These are phyloP conservation scores for Ormyrus nitidulus DNA, from an alignment of 2,888 invertebrate genomes.

Conservation along the genomic window DNA sequence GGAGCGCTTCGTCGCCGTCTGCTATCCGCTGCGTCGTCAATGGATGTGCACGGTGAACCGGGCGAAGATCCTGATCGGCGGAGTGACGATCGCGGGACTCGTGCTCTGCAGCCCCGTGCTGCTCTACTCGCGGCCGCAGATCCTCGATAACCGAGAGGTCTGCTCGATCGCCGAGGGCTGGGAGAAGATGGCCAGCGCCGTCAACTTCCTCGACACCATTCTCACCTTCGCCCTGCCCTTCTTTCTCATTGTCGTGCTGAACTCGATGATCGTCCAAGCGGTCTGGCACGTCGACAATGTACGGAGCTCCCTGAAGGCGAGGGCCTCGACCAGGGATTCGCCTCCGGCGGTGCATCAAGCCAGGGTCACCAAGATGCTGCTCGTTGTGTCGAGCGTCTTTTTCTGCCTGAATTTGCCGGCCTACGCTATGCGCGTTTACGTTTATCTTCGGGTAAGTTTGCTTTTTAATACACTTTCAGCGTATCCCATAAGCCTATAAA, in stretches of 20 bases:
- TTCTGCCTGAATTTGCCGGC: constrained; percentile 87
- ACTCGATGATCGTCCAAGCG: constrained; percentile 82
- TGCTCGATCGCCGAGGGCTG: constrained; percentile 78
- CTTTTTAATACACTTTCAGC: neutral
- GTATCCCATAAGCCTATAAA: neutral
- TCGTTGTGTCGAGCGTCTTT: constrained; percentile 88
- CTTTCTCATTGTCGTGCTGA: constrained; percentile 82
- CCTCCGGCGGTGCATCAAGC: constrained; percentile 75
- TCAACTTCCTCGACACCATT: constrained; percentile 84
- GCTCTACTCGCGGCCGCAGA: constrained; percentile 70
- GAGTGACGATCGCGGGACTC: constrained; percentile 77
- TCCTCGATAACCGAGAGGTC: constrained; percentile 60
- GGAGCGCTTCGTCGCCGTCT: constrained; percentile 89
- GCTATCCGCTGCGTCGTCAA: constrained; percentile 84
- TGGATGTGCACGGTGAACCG: constrained; percentile 84
- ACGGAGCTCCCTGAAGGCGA: constrained; percentile 68
- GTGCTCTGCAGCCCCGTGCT: constrained; percentile 81
- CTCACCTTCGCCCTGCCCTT: constrained; percentile 86
- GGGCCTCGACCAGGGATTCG: constrained; percentile 53
- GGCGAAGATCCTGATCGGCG: constrained; percentile 80
- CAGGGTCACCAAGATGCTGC: constrained; percentile 88
- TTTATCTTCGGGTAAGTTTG: constrained; percentile 79
- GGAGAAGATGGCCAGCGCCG: constrained; percentile 78
- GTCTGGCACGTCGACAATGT: constrained; percentile 80
- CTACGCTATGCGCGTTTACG: constrained; percentile 82